Percentiles rank a stretch among this genome's conserved stretches.
Conservation (phyloP, 1,140 invertebrate species). For the Drosophila rhopaloa region DNA sequence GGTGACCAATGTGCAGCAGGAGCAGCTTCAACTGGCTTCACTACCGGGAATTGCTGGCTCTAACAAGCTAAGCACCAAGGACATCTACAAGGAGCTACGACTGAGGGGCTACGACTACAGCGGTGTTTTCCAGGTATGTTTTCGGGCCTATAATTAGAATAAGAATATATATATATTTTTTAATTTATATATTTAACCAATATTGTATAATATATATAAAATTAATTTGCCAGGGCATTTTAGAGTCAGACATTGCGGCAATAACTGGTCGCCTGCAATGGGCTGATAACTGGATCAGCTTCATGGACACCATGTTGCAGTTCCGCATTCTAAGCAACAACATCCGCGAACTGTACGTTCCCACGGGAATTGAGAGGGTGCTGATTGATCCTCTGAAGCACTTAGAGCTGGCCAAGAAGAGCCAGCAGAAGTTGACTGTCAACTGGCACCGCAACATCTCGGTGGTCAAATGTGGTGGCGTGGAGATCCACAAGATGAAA, state of each 20-base stretch:
- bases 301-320: slow-evolving; percentile 97
- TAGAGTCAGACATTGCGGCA: slow-evolving; percentile 88
- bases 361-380: slow-evolving; percentile 92
- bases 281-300: slow-evolving; percentile 96
- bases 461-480: slow-evolving; percentile 92
- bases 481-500: slow-evolving; percentile 96
- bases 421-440: slow-evolving; percentile 86
- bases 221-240: slow-evolving; percentile 88
- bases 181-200: too few species aligned
- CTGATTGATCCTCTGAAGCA: slow-evolving; percentile 92
- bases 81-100: slow-evolving; percentile 97
- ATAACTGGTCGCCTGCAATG: slow-evolving; percentile 89
- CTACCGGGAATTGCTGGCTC: slow-evolving; percentile 68
- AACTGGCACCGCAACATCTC: slow-evolving; percentile 90
- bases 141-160: background rate
- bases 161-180: background rate
- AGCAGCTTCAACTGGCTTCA: slow-evolving; percentile 85
- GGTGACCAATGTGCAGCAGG: slow-evolving; percentile 87
- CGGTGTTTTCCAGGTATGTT: slow-evolving; percentile 89
- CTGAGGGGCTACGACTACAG: slow-evolving; percentile 97
- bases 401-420: slow-evolving; percentile 85
- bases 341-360: slow-evolving; percentile 92
- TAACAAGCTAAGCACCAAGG: slow-evolving; percentile 86
- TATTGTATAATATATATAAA: background rate
- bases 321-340: slow-evolving; percentile 92